A percentile compares a stretch with the other conserved stretches of the same genome.
Conservation (phyloP, 2,113 vertebrate species). For the Thalassoma bifasciatum region DNA sequence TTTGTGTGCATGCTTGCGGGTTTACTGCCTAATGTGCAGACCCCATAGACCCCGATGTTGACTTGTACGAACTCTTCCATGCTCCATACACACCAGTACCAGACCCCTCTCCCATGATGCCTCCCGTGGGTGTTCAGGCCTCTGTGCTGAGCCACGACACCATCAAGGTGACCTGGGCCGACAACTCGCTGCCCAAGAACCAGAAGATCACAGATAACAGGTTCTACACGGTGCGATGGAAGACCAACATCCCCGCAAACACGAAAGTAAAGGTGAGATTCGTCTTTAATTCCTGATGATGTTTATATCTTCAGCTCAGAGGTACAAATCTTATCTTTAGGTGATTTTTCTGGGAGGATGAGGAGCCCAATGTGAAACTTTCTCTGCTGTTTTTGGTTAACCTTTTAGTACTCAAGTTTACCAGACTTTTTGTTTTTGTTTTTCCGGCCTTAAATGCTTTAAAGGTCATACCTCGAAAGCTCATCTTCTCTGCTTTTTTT, state of each 20-base stretch:
- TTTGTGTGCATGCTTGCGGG: constrained; percentile 69
- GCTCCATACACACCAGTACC: constrained; percentile 99
- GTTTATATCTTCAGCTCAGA: not conserved
- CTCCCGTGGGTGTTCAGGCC: constrained; percentile 98
- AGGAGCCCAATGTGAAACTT: too few relatives aligned
- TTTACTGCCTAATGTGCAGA: constrained; percentile 78
- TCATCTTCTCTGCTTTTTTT: too few relatives aligned
- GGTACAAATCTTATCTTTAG: too few relatives aligned
- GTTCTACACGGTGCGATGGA: constrained; percentile 97
- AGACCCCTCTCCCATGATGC: constrained; percentile 99
- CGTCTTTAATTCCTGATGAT: not conserved
- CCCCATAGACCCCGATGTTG: constrained; percentile 95
- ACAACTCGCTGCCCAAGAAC: constrained; percentile 98
- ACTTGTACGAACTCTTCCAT: constrained; percentile 98
- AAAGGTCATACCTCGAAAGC: too few relatives aligned
- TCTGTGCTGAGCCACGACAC: constrained; percentile 96
- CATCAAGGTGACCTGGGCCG: constrained; percentile 96
- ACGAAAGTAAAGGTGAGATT: constrained; percentile 94
- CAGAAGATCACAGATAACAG: constrained; percentile 98
- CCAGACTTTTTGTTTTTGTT: too few relatives aligned
- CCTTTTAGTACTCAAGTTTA: too few relatives aligned
- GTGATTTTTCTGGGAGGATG: too few relatives aligned
- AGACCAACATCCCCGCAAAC: constrained; percentile 99
- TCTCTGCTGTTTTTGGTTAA: too few relatives aligned
- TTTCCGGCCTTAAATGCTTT: too few relatives aligned